Evolutionary conservation across 1,140 invertebrate species (phyloP), one percentile per base, ranked within the genome.

Genomic region (Subanguina moxae): DNA sequence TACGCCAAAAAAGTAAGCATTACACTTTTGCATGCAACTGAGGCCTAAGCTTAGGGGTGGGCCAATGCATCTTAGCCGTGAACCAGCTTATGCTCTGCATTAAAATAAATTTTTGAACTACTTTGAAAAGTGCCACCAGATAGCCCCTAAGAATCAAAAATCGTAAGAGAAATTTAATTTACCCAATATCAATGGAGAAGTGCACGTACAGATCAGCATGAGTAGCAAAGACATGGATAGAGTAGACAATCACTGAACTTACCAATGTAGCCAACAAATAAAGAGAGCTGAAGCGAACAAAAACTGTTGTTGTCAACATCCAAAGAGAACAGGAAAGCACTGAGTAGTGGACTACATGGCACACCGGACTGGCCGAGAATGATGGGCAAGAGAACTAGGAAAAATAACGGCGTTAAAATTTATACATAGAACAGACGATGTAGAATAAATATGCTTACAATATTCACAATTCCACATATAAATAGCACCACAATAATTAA

Each of bases 391-490:
- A 78, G 65, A 78, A 78, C 74, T 77, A 59, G 57, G 78, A 52
- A 52, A 21, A 52, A 8, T 52, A 3, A 25, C 17, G 17, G 3
- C 17, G 3, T 52, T 63, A 11, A 38, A 21, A 17, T 0, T 1
- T 8, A 17, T 23, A 64, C 5, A 42, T 19, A 32, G 68, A 68
- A 7, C 17, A 59, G 7, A 27, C 43, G 32, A 52, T 28, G 57
- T 3, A 25, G 25, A 43, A 7, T 1, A 17, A 48, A 48, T 21
- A 38, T 30, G 58, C 56, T 63, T 71, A 78, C 78, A 19, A 71
- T 72, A 59, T 81, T 83, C 1, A 82, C 78, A 19, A 83, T 72
- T 57, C 81, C 79, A 62, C 82, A 83, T n/a, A 74, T 67, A 62
- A 75, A 81, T 7, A 81, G 63, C 28, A 83, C 59, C 1, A 71